phyloP scores from a whole-genome alignment of 2,797 vertebrate genomes.

The Microctenopoma lineatum region DNA sequence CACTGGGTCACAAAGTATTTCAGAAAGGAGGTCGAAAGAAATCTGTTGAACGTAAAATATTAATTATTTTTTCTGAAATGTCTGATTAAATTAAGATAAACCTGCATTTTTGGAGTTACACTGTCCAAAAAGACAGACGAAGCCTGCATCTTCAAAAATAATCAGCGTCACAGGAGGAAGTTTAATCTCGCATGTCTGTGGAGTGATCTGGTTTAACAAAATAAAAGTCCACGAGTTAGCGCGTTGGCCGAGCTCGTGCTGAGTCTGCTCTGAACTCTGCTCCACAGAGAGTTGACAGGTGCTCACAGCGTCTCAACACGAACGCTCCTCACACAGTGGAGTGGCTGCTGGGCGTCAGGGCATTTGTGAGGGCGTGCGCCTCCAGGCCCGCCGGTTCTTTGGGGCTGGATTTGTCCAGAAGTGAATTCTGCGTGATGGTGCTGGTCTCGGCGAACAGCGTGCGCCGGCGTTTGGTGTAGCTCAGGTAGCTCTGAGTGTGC shows the following conservation, averaged over 20 bases:
- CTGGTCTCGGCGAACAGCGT: constrained; percentile 74
- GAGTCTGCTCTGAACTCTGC: too few species aligned
- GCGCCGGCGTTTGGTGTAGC: constrained; percentile 77
- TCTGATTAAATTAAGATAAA: too few species aligned
- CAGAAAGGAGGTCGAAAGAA: too few species aligned
- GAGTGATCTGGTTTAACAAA: background rate
- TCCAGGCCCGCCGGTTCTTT: constrained; percentile 66
- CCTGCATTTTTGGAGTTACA: too few species aligned
- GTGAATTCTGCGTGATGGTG: constrained; percentile 84
- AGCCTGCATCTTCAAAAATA: background rate
- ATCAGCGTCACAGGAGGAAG: background rate
- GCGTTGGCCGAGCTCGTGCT: too few species aligned
- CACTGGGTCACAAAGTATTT: too few species aligned
- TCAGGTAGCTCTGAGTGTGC: constrained; percentile 85
- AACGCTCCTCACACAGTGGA: constrained; percentile 51
- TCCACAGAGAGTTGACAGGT: too few species aligned
- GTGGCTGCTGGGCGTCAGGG: constrained; percentile 28
- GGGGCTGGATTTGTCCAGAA: constrained; percentile 85
- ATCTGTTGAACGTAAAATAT: too few species aligned
- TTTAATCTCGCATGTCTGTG: background rate
- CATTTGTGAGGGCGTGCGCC: constrained; percentile 47
- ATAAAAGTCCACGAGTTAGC: too few species aligned
- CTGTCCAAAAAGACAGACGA: too few species aligned
- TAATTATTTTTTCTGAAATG: too few species aligned
- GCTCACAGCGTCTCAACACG: too few species aligned